Conservation (phyloP, 53 echinoderm and acorn worm genomes). For the Stichopus horrens region DNA sequence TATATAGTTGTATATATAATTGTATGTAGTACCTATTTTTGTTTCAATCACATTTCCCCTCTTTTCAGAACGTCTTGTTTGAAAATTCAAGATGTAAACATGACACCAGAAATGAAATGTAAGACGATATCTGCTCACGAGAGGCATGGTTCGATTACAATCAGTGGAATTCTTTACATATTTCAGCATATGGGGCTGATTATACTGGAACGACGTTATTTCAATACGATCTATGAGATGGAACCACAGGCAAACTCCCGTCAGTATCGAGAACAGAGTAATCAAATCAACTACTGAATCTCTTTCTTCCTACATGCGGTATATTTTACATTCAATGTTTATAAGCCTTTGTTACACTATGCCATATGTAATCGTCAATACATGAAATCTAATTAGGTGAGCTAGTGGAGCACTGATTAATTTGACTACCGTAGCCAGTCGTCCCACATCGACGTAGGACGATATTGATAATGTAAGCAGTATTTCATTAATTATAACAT, state of each 20-base stretch:
- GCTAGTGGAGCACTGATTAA: neutral
- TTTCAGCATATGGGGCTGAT: conserved; percentile 1
- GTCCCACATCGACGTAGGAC: neutral
- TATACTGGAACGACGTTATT: neutral
- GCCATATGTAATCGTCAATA: neutral
- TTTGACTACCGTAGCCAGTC: neutral
- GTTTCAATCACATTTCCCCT: neutral
- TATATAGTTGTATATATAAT: no score
- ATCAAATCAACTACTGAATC: neutral
- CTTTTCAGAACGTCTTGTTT: neutral
- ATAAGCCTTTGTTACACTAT: neutral
- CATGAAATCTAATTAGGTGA: neutral
- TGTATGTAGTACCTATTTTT: no score
- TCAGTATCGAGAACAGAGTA: neutral
- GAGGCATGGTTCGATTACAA: conserved; percentile 24
- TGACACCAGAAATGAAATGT: neutral
- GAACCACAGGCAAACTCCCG: neutral
- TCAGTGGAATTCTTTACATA: conserved; percentile 14
- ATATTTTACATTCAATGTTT: neutral
- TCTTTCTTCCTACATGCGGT: neutral
- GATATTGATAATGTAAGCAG: neutral
- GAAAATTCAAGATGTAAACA: neutral
- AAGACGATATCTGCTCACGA: neutral
- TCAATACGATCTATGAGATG: neutral
- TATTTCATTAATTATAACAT: neutral